phyloP scores from a whole-genome alignment of 2,888 invertebrate species.

The Callyntrura guangdongensis region DNA sequence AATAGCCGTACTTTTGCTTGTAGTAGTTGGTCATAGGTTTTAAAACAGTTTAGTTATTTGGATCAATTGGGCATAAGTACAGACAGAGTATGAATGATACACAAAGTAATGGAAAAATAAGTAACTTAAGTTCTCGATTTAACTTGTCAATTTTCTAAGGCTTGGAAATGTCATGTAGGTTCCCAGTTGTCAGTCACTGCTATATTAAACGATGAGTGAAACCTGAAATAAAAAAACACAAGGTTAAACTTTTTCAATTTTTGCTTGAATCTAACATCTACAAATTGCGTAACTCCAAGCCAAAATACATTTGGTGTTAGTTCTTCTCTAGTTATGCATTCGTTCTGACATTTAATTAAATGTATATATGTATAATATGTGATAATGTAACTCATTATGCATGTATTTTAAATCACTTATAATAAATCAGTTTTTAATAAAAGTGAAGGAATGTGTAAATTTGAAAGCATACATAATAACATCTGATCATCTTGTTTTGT shows the following conservation, averaged over 20 bases:
- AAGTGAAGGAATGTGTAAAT: background rate
- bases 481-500: background rate
- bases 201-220: background rate
- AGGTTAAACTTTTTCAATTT: background rate
- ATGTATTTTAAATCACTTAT: too few species aligned
- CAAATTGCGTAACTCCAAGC: slow-evolving; percentile 5
- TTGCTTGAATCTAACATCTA: background rate
- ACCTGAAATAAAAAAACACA: slow-evolving; percentile 31
- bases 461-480: background rate
- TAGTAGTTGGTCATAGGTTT: background rate
- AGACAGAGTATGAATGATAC: too few species aligned
- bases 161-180: background rate
- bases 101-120: too few species aligned
- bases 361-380: background rate
- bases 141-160: background rate
- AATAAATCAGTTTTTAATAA: too few species aligned
- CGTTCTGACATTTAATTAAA: background rate
- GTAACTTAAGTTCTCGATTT: background rate
- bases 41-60: slow-evolving; percentile 1
- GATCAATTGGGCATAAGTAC: background rate
- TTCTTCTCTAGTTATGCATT: background rate
- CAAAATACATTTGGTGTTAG: too few species aligned
- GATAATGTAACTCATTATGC: background rate
- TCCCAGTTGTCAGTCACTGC: background rate
- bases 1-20: background rate